Evolutionary conservation across 2,797 vertebrate species (phyloP), one percentile per base, ranked within the genome.

Genomic region (Argyrosomus regius): DNA sequence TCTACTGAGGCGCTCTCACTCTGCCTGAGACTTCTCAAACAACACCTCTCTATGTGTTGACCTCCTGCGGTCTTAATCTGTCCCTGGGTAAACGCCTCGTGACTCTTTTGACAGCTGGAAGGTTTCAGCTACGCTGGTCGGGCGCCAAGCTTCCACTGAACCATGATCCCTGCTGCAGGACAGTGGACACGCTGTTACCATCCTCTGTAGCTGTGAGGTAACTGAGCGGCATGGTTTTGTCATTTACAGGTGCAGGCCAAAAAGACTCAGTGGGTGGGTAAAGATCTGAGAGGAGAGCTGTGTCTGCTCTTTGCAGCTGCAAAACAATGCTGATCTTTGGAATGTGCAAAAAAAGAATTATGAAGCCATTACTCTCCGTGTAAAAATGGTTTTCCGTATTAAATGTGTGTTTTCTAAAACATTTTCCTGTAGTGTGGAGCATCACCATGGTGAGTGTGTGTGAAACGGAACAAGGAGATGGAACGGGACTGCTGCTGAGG

Each of bases 241-340:
- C 79, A 66, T 88, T 86, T 81, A 61, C 73, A 87, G 88, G 88
- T 89, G 73, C 45, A 48, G 65, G 76, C 59, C 35, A 72, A 52
- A 69, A 57, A 63, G 58, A 20, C 75, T 77, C 72, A 13, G 83
- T 62, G 83, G 77, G 86, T 77, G 77, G 81, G 70, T 73, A 31
- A 76, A 62, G 76, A 70, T 62, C 61, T 22, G 45, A 73, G 69
- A 28, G 39, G 31, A 45, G 43, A 48, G 64, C 31, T 5, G 2
- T 17, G 24, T 66, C 69, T 62, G 74, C 64, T 75, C 20, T 65
- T n/a, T 49, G 72, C 66, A 76, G 82, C 77, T 54, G 74, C 77
- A 72, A 39, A 87, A 77, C 84, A 81, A 66, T 26, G n/a, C 77
- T 76, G 77, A 81, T 62, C 22, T 58, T 22, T 10, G 14, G 70